Evolutionary conservation across 2,888 invertebrate species (phyloP), one percentile per base, ranked within the genome.

Genomic region (Cecidostiba fungosa): DNA sequence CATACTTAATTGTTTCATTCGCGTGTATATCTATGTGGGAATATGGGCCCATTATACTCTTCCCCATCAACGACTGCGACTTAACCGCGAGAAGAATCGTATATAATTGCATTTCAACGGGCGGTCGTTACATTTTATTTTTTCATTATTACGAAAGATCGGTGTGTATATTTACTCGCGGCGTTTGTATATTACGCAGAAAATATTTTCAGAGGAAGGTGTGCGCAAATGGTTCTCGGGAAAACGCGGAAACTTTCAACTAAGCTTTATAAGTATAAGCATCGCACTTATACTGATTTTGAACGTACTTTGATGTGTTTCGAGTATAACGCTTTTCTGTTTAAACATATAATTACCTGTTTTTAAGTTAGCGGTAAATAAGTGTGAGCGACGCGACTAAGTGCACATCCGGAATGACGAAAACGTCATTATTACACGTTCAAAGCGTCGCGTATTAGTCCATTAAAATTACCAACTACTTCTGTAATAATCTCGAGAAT

Each of bases 91-190:
- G 54, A 54, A 54, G 19, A n/a, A n/a, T n/a, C n/a, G n/a, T 16
- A 23, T 1, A 6, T 66, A 66, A 66, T 66, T 66, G 66, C 66
- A 66, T 26, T 66, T 66, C 4, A 66, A 26, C 16, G 66, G n/a
- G n/a, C 29, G 16, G 14, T 66, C 29, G 29, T 66, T 66, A 66
- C 66, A 66, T 12, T 29, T 66, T 66, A 8, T 50, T 50, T 5
- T 59, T 59, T 43, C n/a, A 59, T 66, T 29, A 66, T 66, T 66
- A 66, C 29, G 66, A 66, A 66, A 66, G 29, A 66, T 66, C 29
- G 14, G 2, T 6, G 26, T 14, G 3, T 26, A 50, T 16, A 16
- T 50, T 50, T 50, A 50, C 50, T 36, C 39, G 39, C 39, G 12
- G 39, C 1, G 39, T 39, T 43, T 43, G 43, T 43, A 43, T 43